phyloP scores from a whole-genome alignment of 2,113 vertebrate genomes.

The Phyllostomus discolor region DNA sequence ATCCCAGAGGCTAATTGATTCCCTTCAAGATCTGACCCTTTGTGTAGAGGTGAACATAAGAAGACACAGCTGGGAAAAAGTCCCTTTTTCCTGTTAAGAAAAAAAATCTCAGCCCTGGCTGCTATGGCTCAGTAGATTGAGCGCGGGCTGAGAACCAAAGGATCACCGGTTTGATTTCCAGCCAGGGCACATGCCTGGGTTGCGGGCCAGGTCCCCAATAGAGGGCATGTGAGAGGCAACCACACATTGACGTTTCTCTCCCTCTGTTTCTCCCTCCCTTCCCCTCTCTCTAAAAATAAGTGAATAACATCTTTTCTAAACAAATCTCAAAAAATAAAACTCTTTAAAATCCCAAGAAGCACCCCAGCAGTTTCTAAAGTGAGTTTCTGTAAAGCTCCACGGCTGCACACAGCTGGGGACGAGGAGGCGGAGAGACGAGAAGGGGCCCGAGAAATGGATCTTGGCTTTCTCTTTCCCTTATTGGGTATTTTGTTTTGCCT shows the following conservation, averaged over 20 bases:
- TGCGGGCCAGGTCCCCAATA: too few species aligned
- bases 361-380: background rate
- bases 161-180: too few species aligned
- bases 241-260: too few species aligned
- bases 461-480: background rate
- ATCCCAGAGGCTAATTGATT: background rate
- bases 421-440: background rate
- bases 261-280: too few species aligned
- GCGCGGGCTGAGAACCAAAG: too few species aligned
- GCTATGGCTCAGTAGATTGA: too few species aligned
- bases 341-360: background rate
- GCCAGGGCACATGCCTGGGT: too few species aligned
- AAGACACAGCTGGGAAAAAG: background rate
- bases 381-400: background rate
- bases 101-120: background rate
- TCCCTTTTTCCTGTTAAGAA: background rate
- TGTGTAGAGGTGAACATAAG: background rate
- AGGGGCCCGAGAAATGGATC: background rate
- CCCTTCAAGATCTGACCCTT: background rate
- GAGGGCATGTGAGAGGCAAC: too few species aligned
- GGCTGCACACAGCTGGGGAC: background rate
- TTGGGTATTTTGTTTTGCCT: background rate
- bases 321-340: background rate
- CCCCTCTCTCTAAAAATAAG: too few species aligned
- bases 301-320: too few species aligned